phyloP scores from a whole-genome alignment of 92 coral and sea anemone species.

The Palythoa grandis region DNA sequence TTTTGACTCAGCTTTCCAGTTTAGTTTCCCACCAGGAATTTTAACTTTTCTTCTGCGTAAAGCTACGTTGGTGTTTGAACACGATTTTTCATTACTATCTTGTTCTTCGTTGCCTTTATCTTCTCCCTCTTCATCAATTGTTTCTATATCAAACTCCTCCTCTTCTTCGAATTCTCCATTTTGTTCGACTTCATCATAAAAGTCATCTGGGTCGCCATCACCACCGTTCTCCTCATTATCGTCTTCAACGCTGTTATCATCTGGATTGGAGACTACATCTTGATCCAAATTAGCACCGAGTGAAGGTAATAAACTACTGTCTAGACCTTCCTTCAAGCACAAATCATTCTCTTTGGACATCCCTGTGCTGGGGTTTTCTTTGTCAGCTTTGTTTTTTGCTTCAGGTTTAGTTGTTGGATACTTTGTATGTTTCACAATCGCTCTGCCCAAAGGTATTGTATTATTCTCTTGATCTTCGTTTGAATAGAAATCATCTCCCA shows the following conservation, averaged over 20 bases:
- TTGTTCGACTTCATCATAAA: background rate
- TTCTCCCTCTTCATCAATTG: slow-evolving; percentile 26
- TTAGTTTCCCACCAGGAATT: slow-evolving; percentile 63
- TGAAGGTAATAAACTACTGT: background rate
- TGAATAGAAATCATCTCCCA: too few relatives aligned
- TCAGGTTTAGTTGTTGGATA: background rate
- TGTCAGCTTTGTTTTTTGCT: background rate
- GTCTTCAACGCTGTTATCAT: background rate
- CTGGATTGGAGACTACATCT: background rate
- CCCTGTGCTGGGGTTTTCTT: background rate
- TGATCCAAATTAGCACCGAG: background rate
- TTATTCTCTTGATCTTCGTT: too few relatives aligned
- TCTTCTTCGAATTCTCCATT: background rate
- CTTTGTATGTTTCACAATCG: too few relatives aligned
- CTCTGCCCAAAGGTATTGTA: too few relatives aligned
- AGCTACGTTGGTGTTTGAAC: background rate
- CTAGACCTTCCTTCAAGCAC: background rate
- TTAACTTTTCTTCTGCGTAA: background rate
- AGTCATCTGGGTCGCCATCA: background rate
- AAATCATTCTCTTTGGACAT: background rate
- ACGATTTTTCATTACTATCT: background rate
- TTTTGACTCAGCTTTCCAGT: slow-evolving; percentile 84
- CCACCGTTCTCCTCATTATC: background rate
- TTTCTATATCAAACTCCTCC: slow-evolving; percentile 14
- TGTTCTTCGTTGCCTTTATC: background rate